Evolutionary conservation across 2,113 vertebrate species (phyloP).

Genomic region (Dasyurus viverrinus): DNA sequence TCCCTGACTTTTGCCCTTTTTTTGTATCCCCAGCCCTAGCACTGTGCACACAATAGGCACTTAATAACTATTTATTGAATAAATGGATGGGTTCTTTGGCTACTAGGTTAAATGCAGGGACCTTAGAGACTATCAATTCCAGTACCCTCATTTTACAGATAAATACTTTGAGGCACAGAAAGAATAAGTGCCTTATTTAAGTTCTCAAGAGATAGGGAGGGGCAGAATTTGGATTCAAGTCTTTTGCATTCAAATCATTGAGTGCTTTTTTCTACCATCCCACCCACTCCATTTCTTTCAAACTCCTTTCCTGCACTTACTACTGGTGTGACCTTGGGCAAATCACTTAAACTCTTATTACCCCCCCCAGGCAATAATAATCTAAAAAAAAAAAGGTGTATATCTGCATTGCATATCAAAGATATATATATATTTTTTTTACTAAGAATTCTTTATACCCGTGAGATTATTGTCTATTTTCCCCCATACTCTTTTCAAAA

Average conservation of each 20-base stretch:
- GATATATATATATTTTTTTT: neutral
- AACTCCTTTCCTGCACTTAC: neutral
- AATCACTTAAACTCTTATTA: neutral
- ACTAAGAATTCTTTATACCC: neutral
- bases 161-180: neutral
- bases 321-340: neutral
- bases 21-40: neutral
- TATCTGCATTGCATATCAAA: neutral
- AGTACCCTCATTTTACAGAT: neutral
- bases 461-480: neutral
- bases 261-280: neutral
- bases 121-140: neutral
- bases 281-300: neutral
- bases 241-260: neutral
- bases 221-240: neutral
- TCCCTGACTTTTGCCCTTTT: neutral
- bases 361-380: neutral
- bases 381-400: neutral
- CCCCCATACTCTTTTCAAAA: neutral
- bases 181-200: neutral
- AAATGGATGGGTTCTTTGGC: neutral
- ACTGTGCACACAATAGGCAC: neutral
- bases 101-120: neutral
- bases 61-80: neutral
- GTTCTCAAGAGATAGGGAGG: neutral